A percentile compares a stretch with the other conserved stretches of the same genome.
Evolutionary conservation across 2,113 vertebrate genomes (phyloP).

Genomic region (Montifringilla adamsi): DNA sequence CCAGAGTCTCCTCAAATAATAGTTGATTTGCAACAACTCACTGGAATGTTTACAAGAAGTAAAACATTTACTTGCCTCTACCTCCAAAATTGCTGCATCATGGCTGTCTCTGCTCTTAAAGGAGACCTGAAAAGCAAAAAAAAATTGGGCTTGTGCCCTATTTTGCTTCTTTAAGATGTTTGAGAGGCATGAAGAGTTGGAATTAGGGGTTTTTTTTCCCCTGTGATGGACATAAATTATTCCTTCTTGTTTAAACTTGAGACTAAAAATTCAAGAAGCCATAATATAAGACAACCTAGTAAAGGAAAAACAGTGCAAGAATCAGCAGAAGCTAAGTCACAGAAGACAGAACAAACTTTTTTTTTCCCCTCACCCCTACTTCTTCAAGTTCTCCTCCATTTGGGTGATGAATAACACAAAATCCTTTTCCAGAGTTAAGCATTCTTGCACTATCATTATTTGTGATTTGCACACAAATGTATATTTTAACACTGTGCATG

Average conservation of each 20-base stretch:
- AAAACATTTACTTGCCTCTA: conserved; percentile 69
- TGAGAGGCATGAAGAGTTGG: neutral
- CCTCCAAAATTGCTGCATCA: conserved; percentile 66
- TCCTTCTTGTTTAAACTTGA: neutral
- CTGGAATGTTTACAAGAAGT: conserved; percentile 28
- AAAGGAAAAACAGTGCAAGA: neutral
- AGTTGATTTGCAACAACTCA: neutral
- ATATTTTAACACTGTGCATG: neutral
- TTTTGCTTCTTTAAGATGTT: conserved; percentile 56
- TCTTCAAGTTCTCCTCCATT: neutral
- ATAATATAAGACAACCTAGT: neutral
- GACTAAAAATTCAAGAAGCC: neutral
- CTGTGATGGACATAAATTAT: neutral
- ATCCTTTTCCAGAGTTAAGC: neutral
- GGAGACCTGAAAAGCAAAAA: conserved; percentile 65
- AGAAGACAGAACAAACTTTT: neutral
- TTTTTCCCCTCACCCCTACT: neutral
- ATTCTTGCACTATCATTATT: neutral
- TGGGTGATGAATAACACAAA: neutral
- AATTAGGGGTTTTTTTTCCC: neutral
- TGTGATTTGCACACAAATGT: neutral
- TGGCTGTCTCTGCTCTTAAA: conserved; percentile 64
- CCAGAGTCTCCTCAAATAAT: neutral
- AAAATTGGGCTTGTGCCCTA: conserved; percentile 64
- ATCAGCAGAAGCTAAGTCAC: neutral